Conservation (phyloP, 2,888 invertebrate species). For the Synanthedon vespiformis region DNA sequence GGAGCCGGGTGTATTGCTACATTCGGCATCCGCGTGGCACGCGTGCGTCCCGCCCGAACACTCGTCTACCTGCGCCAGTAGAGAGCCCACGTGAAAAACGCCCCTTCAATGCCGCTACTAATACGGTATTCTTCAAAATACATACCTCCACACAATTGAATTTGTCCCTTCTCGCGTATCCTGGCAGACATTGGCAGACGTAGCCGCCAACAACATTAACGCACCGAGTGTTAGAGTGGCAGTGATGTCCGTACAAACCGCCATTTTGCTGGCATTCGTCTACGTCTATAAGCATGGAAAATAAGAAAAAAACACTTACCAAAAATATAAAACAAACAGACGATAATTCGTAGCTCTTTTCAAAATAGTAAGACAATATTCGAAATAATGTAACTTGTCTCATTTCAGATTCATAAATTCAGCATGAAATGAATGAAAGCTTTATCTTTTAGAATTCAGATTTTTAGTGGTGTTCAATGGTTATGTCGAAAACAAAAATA, state of each 20-base stretch:
- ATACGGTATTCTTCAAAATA: neutral
- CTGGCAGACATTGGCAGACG: constrained; percentile 85
- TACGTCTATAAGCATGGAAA: constrained; percentile 74
- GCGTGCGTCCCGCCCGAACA: constrained; percentile 78
- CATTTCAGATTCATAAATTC: too few species aligned
- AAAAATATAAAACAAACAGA: constrained; percentile 1
- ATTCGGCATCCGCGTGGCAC: constrained; percentile 81
- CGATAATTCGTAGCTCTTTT: too few species aligned
- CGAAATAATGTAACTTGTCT: too few species aligned
- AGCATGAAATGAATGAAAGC: too few species aligned
- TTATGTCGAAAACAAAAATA: too few species aligned
- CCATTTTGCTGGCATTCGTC: constrained; percentile 87
- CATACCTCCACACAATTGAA: constrained; percentile 80
- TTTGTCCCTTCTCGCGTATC: constrained; percentile 81
- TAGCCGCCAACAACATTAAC: constrained; percentile 86
- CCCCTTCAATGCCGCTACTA: neutral
- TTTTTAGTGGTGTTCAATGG: too few species aligned
- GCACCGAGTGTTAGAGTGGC: constrained; percentile 85
- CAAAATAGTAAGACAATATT: too few species aligned
- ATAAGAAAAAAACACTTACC: constrained; percentile 1
- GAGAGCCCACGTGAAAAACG: neutral
- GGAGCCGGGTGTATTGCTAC: constrained; percentile 85
- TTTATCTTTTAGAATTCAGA: too few species aligned
- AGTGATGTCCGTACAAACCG: constrained; percentile 84
- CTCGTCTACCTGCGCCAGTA: constrained; percentile 73